These are phyloP conservation scores for Chlorocebus sabaeus DNA, from an alignment of 2,113 vertebrate species.

Conservation along the genomic window DNA sequence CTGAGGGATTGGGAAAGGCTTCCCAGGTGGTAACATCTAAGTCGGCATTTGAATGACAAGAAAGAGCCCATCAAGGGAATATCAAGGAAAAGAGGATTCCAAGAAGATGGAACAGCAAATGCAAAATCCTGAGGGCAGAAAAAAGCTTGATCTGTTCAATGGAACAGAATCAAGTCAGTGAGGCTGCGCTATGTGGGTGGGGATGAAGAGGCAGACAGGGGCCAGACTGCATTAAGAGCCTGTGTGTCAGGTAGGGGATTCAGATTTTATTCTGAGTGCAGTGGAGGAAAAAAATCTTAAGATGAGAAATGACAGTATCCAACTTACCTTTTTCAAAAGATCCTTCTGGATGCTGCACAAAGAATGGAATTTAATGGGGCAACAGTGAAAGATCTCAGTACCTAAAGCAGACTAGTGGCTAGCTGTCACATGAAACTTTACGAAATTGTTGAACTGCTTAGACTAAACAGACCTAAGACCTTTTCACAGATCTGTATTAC, in stretches of 20 bases:
- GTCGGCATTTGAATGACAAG: background rate
- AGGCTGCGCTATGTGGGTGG: fast-evolving
- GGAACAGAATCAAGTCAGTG: background rate
- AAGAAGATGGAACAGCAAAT: background rate
- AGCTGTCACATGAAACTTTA: no score
- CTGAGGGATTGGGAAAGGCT: background rate
- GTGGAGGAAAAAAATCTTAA: background rate
- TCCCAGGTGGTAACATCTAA: background rate
- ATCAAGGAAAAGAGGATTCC: background rate
- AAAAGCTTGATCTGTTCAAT: background rate
- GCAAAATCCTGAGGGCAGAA: background rate
- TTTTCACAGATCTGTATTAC: background rate
- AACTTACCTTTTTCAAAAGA: background rate
- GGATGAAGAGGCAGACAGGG: background rate
- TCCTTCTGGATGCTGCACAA: background rate
- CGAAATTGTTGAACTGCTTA: background rate
- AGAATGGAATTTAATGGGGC: background rate
- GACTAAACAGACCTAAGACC: no score
- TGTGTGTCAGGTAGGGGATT: background rate
- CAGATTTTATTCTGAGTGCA: background rate
- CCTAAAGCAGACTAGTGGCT: background rate
- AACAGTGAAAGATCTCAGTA: background rate
- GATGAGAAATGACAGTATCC: background rate
- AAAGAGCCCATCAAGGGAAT: background rate
- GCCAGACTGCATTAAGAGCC: background rate